phyloP scores from a whole-genome alignment of 92 coral and sea anemone genomes.

The Zoanthus gigantus region DNA sequence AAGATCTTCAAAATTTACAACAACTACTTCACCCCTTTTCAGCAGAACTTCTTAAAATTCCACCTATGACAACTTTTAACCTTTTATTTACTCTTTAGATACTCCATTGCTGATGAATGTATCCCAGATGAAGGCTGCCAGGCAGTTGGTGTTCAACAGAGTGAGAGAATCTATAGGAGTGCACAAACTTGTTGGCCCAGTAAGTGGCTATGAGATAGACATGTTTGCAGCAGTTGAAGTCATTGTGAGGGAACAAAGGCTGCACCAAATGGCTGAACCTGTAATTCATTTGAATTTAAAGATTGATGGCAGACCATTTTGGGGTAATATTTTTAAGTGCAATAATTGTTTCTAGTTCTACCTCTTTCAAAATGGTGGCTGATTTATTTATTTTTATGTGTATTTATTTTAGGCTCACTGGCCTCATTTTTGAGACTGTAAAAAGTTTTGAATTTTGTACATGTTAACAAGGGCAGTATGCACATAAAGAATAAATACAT shows the following conservation, averaged over 20 bases:
- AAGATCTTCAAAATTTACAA: too few relatives aligned
- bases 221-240: slow-evolving; percentile 36
- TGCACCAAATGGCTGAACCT: slow-evolving; percentile 45
- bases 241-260: slow-evolving; percentile 50
- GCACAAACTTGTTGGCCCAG: slow-evolving; percentile 23
- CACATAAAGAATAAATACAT: too few relatives aligned
- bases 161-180: slow-evolving; percentile 22
- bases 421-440: neutral
- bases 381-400: neutral
- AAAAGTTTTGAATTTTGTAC: too few relatives aligned
- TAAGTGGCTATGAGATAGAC: slow-evolving; percentile 27
- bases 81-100: too few relatives aligned
- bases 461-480: too few relatives aligned
- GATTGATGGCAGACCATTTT: slow-evolving; percentile 61
- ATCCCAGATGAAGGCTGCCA: too few relatives aligned
- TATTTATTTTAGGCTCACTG: neutral
- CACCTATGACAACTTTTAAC: too few relatives aligned
- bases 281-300: slow-evolving; percentile 22
- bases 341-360: neutral
- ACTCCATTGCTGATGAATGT: too few relatives aligned
- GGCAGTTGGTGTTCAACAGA: too few relatives aligned
- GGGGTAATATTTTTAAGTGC: slow-evolving; percentile 36
- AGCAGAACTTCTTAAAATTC: too few relatives aligned
- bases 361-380: slow-evolving; percentile 9
- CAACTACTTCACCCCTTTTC: too few relatives aligned